A percentile compares a stretch with the other conserved stretches of the same genome.
Conservation (phyloP, 2,113 vertebrate genomes). For the Myotis yumanensis region DNA sequence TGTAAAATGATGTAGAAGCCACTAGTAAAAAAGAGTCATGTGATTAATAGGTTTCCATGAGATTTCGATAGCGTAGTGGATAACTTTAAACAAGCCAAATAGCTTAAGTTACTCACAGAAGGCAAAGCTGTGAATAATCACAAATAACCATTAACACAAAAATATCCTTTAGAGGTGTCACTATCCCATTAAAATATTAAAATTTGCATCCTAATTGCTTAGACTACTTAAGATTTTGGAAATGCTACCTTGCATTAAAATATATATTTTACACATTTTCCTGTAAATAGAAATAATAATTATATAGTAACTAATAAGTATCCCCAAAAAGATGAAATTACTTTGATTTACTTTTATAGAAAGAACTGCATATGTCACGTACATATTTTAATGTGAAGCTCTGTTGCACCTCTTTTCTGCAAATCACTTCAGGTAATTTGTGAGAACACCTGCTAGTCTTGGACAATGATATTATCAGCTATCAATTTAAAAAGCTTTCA, state of each 20-base stretch:
- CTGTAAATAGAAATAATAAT: not conserved
- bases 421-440: constrained; percentile 45
- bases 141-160: not conserved
- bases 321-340: not conserved
- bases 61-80: not conserved
- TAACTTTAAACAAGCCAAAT: not conserved
- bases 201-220: not conserved
- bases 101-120: not conserved
- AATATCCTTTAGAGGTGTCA: not conserved
- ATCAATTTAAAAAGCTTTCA: constrained; percentile 4
- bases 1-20: not conserved
- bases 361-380: not conserved
- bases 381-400: not conserved
- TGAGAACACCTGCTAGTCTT: constrained; percentile 31
- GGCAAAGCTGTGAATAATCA: not conserved
- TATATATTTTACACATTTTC: not conserved
- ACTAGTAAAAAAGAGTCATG: not conserved
- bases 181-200: not conserved
- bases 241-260: not conserved
- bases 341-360: not conserved
- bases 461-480: constrained; percentile 40
- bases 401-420: not conserved
- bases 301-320: not conserved
- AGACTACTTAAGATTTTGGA: not conserved
- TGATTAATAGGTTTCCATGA: not conserved